Evolutionary conservation across 92 coral and sea anemone species (phyloP).

Genomic region (Zoanthus solanderi): DNA sequence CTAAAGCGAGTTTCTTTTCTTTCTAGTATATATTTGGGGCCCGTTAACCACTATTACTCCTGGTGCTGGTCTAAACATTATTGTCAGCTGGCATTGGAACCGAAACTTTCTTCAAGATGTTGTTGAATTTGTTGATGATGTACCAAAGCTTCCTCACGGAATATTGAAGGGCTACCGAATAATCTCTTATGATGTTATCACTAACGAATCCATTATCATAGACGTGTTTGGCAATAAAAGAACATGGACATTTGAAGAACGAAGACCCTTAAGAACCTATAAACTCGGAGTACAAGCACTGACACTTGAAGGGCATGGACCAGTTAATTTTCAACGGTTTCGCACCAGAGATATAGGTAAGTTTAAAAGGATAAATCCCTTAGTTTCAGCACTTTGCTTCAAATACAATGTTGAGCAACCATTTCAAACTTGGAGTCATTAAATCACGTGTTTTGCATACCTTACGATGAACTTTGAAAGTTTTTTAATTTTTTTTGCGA

Average conservation of each 20-base stretch:
- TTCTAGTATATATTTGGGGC: background rate
- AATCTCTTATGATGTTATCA: background rate
- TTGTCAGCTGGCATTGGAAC: conserved; percentile 4
- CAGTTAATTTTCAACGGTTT: no score
- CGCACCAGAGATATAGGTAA: conserved; percentile 3
- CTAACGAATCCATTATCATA: no score
- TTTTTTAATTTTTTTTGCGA: no score
- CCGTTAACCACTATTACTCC: background rate
- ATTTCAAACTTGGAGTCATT: no score
- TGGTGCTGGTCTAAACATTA: background rate
- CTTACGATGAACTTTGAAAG: no score
- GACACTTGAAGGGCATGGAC: background rate
- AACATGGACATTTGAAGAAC: background rate
- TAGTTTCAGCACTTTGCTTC: no score
- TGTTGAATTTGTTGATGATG: background rate
- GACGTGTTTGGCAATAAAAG: conserved; percentile 21
- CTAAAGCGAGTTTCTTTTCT: no score
- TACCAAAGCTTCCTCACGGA: conserved; percentile 11
- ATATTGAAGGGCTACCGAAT: background rate
- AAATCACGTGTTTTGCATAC: no score
- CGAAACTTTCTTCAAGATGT: no score
- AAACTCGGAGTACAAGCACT: background rate
- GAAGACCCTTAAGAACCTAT: background rate
- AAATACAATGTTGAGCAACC: no score
- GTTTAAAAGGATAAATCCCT: no score